Evolutionary conservation across 2,888 invertebrate genomes (phyloP).

Genomic region (Liopterus haemorrhoidalis): DNA sequence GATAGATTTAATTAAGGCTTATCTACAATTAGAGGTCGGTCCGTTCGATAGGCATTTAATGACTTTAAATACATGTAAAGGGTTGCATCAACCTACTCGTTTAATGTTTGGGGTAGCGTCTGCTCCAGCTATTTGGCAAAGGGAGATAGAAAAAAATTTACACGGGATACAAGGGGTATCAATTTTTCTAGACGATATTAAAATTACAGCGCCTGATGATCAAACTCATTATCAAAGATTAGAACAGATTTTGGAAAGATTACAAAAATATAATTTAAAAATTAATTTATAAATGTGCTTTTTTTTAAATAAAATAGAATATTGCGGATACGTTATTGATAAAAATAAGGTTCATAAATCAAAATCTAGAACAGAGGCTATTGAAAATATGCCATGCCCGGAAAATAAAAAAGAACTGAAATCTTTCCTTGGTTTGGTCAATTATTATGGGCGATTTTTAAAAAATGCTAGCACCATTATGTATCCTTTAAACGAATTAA

Average conservation of each 20-base stretch:
- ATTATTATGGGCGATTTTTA: constrained; percentile 37
- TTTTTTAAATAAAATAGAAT: constrained; percentile 31
- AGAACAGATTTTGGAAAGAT: constrained; percentile 27
- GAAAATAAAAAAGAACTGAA: constrained; percentile 32
- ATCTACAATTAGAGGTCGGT: constrained; percentile 36
- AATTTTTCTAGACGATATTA: constrained; percentile 29
- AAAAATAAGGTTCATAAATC: constrained; percentile 35
- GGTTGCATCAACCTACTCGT: constrained; percentile 34
- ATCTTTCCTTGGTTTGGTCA: constrained; percentile 34
- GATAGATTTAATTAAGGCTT: too few species aligned
- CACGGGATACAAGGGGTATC: constrained; percentile 32
- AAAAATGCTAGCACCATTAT: constrained; percentile 33
- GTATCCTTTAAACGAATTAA: constrained; percentile 32
- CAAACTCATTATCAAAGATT: constrained; percentile 29
- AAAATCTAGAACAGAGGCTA: constrained; percentile 34
- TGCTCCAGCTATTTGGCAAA: constrained; percentile 37
- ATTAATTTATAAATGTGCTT: constrained; percentile 32
- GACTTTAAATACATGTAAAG: constrained; percentile 37
- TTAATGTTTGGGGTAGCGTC: constrained; percentile 35
- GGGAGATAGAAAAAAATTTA: constrained; percentile 33
- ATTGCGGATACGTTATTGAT: constrained; percentile 34
- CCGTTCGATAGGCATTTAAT: constrained; percentile 33
- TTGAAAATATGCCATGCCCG: constrained; percentile 31
- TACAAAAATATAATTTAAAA: constrained; percentile 30
- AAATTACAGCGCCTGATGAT: constrained; percentile 29